phyloP scores from a whole-genome alignment of 1,140 invertebrate species.

The Drosophila albomicans region DNA sequence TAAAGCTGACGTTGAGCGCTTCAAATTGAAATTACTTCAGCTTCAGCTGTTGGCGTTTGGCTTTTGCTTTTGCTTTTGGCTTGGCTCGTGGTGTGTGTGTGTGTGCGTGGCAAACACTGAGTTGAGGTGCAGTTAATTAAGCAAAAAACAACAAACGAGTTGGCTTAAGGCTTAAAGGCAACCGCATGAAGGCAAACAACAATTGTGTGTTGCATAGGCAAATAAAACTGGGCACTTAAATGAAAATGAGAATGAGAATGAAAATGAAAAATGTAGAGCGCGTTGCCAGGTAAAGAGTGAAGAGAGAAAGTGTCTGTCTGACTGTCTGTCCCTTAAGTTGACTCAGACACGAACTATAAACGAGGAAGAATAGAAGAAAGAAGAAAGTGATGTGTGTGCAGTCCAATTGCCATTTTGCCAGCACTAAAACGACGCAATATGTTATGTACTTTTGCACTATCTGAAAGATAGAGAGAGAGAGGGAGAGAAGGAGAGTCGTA shows the following conservation, averaged over 20 bases:
- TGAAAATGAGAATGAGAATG: background rate
- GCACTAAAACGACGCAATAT: constrained; percentile 27
- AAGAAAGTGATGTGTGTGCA: constrained; percentile 6
- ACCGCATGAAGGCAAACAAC: constrained; percentile 22
- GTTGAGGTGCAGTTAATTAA: constrained; percentile 59
- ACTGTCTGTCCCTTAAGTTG: constrained; percentile 6
- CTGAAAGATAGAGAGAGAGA: no score
- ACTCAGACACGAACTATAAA: constrained; percentile 15
- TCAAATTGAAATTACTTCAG: constrained; percentile 66
- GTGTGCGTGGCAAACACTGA: constrained; percentile 18
- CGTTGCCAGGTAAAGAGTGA: constrained; percentile 7
- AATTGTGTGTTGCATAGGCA: constrained; percentile 36
- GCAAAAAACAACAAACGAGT: constrained; percentile 5
- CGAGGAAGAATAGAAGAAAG: constrained; percentile 13
- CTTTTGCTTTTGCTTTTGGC: constrained; percentile 8
- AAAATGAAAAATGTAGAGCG: constrained; percentile 46
- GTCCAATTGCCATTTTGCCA: constrained; percentile 30
- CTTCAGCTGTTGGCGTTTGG: constrained; percentile 24
- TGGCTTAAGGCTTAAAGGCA: constrained; percentile 46
- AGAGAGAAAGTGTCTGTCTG: background rate
- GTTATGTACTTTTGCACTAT: background rate
- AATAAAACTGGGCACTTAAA: constrained; percentile 72
- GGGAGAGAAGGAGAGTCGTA: constrained; percentile 26
- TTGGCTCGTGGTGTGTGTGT: no score
- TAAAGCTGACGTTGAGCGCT: constrained; percentile 54